Base-by-base conservation (phyloP, 2,888 invertebrate genomes). In the Mystacides longicornis region DNA sequence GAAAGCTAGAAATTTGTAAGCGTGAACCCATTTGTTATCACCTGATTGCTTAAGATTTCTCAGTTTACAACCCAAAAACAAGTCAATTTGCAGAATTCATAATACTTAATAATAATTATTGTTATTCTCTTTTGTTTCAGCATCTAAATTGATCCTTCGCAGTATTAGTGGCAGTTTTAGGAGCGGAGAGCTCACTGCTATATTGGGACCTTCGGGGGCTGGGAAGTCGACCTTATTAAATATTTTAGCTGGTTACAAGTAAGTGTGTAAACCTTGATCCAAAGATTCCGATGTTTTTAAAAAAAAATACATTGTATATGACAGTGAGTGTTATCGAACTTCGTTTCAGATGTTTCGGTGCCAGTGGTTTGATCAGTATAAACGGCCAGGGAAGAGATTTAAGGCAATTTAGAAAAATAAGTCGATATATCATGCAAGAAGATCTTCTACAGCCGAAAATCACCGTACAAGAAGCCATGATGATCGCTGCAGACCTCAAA, bases 341-440 rank as follows among this genome's bases (percentile, higher is more conserved):
- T n/a, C 4, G 14, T 14, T 16, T 21, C 69, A 91, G 91, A 68
- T 80, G 81, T 49, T 71, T 76, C 5, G 82, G 81, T 23, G 81
- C 87, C 0, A 80, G 81, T 1, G 96, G 95, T 0, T 74, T 81
- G 16, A 83, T 96, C 46, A 77, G 81, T 55, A 82, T 93, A 16
- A 95, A 95, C 70, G 89, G 89, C 0, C 79, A 82, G 63, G 81
- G 83, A 0, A 78, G 94, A 14, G 82, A 93, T 66, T 74, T 90
- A 56, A 79, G 83, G 21, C 77, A 83, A 62, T 96, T 96, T 72
- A 80, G 89, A 46, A 92, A 91, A 73, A 80, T 92, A 73, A 93
- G 94, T 0, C 85, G 94, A 52, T 96, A 96, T 74, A 97, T 97
- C 64, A 95, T 96, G 94, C 97, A 97, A 72, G 84, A 92, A 62